Percentiles rank a stretch among this genome's conserved stretches.
Evolutionary conservation across 2,113 vertebrate genomes (phyloP).

Genomic region (Pao palembangensis): DNA sequence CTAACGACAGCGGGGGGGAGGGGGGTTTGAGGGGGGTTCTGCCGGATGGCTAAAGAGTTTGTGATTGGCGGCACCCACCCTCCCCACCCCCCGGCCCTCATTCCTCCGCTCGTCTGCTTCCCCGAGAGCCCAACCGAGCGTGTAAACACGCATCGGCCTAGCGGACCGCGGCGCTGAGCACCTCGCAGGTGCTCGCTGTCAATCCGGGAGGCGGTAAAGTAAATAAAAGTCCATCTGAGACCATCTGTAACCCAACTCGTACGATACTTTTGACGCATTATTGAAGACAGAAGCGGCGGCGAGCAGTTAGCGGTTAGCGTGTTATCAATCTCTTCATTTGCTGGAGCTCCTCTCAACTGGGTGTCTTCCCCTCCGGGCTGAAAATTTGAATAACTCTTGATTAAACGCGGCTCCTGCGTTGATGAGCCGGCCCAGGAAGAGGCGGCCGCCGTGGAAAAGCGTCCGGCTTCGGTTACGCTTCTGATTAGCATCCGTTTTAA

Average conservation of each 20-base stretch:
- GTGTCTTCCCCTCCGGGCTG: background rate
- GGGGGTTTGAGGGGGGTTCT: constrained; percentile 1
- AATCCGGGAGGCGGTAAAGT: constrained; percentile 36
- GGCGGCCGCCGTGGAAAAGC: too few relatives aligned
- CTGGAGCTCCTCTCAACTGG: too few relatives aligned
- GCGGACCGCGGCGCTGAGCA: constrained; percentile 7
- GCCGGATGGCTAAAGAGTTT: constrained; percentile 14
- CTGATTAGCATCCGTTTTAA: constrained; percentile 33
- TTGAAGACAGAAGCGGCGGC: too few relatives aligned
- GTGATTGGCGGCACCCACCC: constrained; percentile 47
- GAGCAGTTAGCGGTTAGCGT: too few relatives aligned
- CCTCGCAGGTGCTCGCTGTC: constrained; percentile 45
- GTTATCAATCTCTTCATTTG: too few relatives aligned
- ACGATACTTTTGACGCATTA: too few relatives aligned
- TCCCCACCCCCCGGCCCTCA: constrained; percentile 29
- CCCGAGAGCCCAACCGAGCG: constrained; percentile 19
- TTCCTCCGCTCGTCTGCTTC: constrained; percentile 35
- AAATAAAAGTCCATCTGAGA: constrained; percentile 52
- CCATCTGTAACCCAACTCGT: constrained; percentile 29
- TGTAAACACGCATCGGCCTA: constrained; percentile 60
- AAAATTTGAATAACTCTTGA: constrained; percentile 26
- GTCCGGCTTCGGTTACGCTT: constrained; percentile 3
- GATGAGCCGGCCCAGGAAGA: background rate
- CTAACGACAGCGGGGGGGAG: constrained; percentile 7
- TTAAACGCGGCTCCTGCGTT: constrained; percentile 17